Conservation (phyloP, 2,113 vertebrate species). For the Trichechus manatus region DNA sequence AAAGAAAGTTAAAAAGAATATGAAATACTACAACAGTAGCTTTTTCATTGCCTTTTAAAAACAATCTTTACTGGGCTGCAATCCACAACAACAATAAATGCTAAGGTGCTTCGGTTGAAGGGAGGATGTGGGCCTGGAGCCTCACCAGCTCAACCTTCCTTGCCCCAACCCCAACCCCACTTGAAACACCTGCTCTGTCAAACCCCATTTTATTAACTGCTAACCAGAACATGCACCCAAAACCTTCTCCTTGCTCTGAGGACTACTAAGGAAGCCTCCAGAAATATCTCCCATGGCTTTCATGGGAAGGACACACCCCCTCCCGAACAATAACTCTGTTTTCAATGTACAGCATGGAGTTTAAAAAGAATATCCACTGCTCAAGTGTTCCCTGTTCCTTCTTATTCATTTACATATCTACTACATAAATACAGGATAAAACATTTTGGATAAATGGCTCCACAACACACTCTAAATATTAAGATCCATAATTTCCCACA, state of each 20-base stretch:
- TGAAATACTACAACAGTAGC: neutral
- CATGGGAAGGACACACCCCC: neutral
- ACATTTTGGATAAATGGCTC: neutral
- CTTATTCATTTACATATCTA: neutral
- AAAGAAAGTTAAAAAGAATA: slow-evolving; percentile 23
- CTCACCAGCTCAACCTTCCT: neutral
- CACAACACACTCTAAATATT: slow-evolving; percentile 12
- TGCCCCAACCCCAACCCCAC: neutral
- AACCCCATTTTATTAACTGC: neutral
- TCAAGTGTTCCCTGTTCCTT: neutral
- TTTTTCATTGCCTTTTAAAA: slow-evolving; percentile 14
- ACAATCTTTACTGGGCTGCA: neutral
- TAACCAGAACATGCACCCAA: neutral
- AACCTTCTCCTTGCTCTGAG: neutral
- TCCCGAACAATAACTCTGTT: neutral
- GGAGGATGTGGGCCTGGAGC: neutral
- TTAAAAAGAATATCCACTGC: slow-evolving; percentile 23
- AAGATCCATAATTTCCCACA: neutral
- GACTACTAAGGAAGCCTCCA: slow-evolving; percentile 4
- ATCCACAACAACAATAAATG: neutral
- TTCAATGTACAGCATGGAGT: neutral
- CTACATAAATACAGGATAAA: neutral
- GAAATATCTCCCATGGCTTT: neutral
- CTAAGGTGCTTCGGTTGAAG: neutral
- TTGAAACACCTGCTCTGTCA: neutral